Evolutionary conservation across 2,797 vertebrate species (phyloP), one percentile per base, ranked within the genome.

Genomic region (Orestias chungarensis): DNA sequence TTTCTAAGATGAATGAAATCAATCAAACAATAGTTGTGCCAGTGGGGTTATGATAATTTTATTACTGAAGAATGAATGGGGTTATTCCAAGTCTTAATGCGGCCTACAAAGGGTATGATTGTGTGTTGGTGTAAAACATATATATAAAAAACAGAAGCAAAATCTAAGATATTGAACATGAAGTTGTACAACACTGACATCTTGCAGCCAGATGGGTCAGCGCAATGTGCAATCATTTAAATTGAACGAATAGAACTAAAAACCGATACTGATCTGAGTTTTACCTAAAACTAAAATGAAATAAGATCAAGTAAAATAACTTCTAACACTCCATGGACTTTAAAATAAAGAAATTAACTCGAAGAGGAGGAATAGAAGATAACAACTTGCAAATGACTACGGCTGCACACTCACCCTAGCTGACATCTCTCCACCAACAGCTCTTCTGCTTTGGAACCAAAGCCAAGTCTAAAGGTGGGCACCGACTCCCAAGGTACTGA

Each of bases 101-200:
- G 75, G 65, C 49, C 35, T 64, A 44, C 67, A 40, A 66, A 46
- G 17, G 1, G 27, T 38, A 55, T 71, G 70, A 20, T 33, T 71
- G 76, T 64, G 73, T 25, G 81, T 35, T 44, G 3, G 25, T 33
- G 31, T 18, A 40, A 23, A 35, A 61, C 33, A 64, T 52, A n/a
- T 38, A 70, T 33, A 65, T 33, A 65, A 0, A 61, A 4, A 59
- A 11, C 4, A 40, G 35, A 29, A 52, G 3, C 6, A 18, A 50
- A 1, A 10, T 0, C 8, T 7, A 20, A 9, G 31, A 2, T 25
- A 31, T 49, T 14, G 52, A 33, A 3, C 0, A 1, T 20, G 76
- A 18, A 76, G 72, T 50, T 88, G 77, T 87, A 38, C 42, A 78
- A 87, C 76, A 84, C 80, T 88, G 91, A 89, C 91, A 88, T 86